A percentile compares a stretch with the other conserved stretches of the same genome.
Conservation (phyloP, 2,797 vertebrate species). For the Clarias fuscus region DNA sequence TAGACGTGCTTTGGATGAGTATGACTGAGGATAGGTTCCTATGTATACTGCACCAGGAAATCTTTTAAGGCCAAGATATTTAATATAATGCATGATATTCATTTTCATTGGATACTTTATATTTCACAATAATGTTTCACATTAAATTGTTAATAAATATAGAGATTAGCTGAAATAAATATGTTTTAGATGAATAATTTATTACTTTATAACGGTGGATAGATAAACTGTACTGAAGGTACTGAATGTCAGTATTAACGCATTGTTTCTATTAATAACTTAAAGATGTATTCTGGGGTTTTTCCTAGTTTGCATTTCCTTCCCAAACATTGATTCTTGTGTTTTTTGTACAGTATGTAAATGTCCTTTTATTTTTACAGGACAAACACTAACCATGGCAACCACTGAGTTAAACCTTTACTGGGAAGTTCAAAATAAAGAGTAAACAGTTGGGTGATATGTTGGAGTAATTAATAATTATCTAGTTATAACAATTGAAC, state of each 20-base stretch:
- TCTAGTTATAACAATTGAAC: slow-evolving; percentile 12
- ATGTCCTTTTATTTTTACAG: background rate
- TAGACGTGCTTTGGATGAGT: background rate
- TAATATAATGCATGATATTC: background rate
- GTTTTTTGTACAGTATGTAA: background rate
- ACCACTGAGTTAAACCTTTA: background rate
- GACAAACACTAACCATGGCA: background rate
- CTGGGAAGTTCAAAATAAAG: background rate
- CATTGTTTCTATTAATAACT: background rate
- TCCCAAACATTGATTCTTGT: background rate
- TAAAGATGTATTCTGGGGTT: background rate
- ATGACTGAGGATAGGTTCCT: background rate
- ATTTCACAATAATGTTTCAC: background rate
- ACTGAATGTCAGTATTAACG: background rate
- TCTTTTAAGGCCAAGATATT: background rate
- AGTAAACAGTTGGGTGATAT: background rate
- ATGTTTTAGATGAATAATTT: background rate
- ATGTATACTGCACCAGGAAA: background rate
- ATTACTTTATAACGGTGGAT: background rate
- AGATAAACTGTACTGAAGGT: background rate
- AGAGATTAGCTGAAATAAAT: background rate
- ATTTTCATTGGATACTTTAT: background rate
- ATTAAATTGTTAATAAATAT: background rate
- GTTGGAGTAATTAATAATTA: background rate
- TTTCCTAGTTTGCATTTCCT: background rate